Evolutionary conservation across 1,140 invertebrate genomes (phyloP), one percentile per base, ranked within the genome.

Genomic region (Sycophaga agraensis): DNA sequence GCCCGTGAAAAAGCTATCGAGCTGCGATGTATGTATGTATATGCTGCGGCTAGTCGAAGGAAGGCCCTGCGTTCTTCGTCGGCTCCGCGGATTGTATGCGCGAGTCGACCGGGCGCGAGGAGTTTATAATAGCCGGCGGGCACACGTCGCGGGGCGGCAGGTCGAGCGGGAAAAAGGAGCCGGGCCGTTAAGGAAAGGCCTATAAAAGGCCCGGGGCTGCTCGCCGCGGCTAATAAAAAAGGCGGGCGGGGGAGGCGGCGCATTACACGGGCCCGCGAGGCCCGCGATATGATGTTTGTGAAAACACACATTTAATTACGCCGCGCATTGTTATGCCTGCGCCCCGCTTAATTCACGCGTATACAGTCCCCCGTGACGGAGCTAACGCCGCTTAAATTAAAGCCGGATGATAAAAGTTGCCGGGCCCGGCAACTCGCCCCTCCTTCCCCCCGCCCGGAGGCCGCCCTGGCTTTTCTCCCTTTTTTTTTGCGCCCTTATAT

Each of bases 381-480:
- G 45, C 73, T 76, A 72, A 71, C 75, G 69, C 70, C 69, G 75
- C 73, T 78, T 80, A 78, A 80, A 80, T 78, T 78, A 78, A 78
- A 80, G 69, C 75, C 75, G 73, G 76, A 78, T 79, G 77, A 78
- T 79, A 79, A 79, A 79, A 78, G 75, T 71, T 70, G n/a, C n/a
- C n/a, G n/a, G n/a, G n/a, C n/a, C n/a, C 26, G 26, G 35, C 46
- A 31, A 31, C 50, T 62, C 37, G 43, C 26, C 62, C 60, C 68
- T 65, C 65, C 59, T 63, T 49, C 34, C 57, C 35, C 42, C 28
- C 54, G 59, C 54, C 26, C 28, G 3, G 14, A 9, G 24, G 12
- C n/a, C 21, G 35, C n/a, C 28, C 46, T 24, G 8, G n/a, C 9
- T 22, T 35, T 8, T 6, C 11, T 58, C 24, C 14, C 28, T 31